phyloP scores from a whole-genome alignment of 1,140 invertebrate genomes.

The Branchinecta lynchi region DNA sequence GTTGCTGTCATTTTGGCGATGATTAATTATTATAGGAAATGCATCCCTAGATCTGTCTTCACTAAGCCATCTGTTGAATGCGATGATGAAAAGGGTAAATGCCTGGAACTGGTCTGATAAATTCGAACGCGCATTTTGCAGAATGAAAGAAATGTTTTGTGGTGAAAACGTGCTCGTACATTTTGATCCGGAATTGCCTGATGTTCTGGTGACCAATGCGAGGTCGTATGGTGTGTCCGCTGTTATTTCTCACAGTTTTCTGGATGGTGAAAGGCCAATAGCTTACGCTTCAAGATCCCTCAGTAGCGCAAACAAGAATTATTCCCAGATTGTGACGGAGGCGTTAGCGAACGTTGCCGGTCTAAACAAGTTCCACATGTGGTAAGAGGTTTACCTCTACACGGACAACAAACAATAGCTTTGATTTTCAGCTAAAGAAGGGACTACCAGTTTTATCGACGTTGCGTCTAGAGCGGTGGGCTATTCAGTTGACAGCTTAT shows the following conservation, averaged over 20 bases:
- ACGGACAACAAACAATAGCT: constrained; percentile 37
- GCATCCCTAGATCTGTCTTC: constrained; percentile 30
- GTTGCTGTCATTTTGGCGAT: constrained; percentile 30
- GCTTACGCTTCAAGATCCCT: constrained; percentile 15
- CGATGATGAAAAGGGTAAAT: constrained; percentile 22
- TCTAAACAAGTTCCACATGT: constrained; percentile 29
- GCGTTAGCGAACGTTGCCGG: constrained; percentile 29
- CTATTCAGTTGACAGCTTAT: constrained; percentile 28
- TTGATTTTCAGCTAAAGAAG: constrained; percentile 31
- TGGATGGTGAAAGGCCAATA: constrained; percentile 21
- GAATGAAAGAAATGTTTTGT: constrained; percentile 12
- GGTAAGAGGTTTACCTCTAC: constrained; percentile 31
- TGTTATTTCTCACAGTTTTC: constrained; percentile 31
- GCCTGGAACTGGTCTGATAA: constrained; percentile 19
- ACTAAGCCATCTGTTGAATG: constrained; percentile 29
- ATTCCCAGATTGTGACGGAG: constrained; percentile 31
- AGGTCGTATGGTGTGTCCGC: constrained; percentile 32
- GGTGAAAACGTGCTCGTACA: constrained; percentile 26
- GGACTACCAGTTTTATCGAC: constrained; percentile 27
- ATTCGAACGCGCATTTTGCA: constrained; percentile 21
- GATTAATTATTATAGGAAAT: constrained; percentile 33
- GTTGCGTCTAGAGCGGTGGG: constrained; percentile 30
- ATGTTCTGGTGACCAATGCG: constrained; percentile 34
- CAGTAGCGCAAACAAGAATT: constrained; percentile 26
- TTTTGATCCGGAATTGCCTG: constrained; percentile 33